Conservation (phyloP, 2,797 vertebrate genomes). For the Micromesistius poutassou region DNA sequence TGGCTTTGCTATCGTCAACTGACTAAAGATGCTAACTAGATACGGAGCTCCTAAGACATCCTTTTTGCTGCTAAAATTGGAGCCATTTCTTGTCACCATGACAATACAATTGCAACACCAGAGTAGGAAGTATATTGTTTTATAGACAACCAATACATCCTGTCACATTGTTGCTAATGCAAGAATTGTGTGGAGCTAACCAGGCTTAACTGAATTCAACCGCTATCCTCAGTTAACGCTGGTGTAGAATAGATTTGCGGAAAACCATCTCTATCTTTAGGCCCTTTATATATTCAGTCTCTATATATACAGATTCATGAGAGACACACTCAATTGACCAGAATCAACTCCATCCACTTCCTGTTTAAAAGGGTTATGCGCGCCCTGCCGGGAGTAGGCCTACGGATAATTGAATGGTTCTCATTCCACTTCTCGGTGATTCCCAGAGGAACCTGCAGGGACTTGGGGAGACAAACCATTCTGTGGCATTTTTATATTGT, state of each 20-base stretch:
- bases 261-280: constrained; percentile 32
- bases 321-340: constrained; percentile 60
- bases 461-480: constrained; percentile 22
- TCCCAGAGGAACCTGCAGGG: constrained; percentile 56
- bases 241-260: not conserved
- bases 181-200: constrained; percentile 33
- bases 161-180: too few species aligned
- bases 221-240: constrained; percentile 23
- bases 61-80: too few species aligned
- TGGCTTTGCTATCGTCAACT: too few species aligned
- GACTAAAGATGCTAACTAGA: too few species aligned
- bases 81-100: too few species aligned
- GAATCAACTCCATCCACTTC: constrained; percentile 59
- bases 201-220: not conserved
- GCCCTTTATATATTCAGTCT: constrained; percentile 31
- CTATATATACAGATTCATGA: constrained; percentile 29
- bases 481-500: not conserved
- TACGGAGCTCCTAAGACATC: too few species aligned
- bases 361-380: constrained; percentile 60
- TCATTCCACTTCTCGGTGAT: constrained; percentile 57
- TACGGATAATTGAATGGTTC: constrained; percentile 62
- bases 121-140: too few species aligned
- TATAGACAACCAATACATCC: too few species aligned
- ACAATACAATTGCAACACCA: too few species aligned
- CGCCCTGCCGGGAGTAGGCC: constrained; percentile 26